These are phyloP conservation scores for Lordiphosa fenestrarum DNA, from an alignment of 2,888 invertebrate genomes.

Conservation along the genomic window DNA sequence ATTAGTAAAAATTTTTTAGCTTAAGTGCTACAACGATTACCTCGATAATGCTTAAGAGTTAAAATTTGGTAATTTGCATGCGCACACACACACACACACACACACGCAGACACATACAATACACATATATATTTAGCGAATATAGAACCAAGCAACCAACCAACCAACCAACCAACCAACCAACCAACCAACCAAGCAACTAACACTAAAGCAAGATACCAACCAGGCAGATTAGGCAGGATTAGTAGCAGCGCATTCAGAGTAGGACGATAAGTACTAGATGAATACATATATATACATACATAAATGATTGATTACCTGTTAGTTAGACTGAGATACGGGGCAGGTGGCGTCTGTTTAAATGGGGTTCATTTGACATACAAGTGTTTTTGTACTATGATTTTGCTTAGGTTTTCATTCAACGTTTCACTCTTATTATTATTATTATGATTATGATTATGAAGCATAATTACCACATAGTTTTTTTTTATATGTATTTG, in stretches of 20 bases:
- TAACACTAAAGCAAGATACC: slow-evolving; percentile 16
- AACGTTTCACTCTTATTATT: slow-evolving; percentile 3
- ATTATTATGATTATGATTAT: slow-evolving; percentile 16
- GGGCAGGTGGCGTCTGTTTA: slow-evolving; percentile 43
- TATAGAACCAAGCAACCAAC: slow-evolving; percentile 42
- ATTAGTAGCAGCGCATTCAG: slow-evolving; percentile 25
- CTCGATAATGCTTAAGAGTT: slow-evolving; percentile 73
- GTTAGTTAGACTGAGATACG: slow-evolving; percentile 64
- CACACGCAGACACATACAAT: slow-evolving; percentile 17
- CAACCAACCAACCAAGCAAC: slow-evolving; percentile 11
- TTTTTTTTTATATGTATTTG: slow-evolving; percentile 19
- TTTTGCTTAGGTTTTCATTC: slow-evolving; percentile 17
- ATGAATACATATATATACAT: slow-evolving; percentile 41
- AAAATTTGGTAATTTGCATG: slow-evolving; percentile 62
- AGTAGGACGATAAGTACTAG: slow-evolving; percentile 44
- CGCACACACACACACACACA: slow-evolving; percentile 34
- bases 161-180: slow-evolving; percentile 28
- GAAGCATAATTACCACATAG: too few species aligned
- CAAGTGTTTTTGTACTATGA: slow-evolving; percentile 29
- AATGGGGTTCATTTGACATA: slow-evolving; percentile 11
- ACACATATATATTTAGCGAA: slow-evolving; percentile 39
- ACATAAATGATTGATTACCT: slow-evolving; percentile 41
- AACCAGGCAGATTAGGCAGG: slow-evolving; percentile 30
- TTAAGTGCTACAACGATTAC: slow-evolving; percentile 78
- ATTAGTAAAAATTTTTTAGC: slow-evolving; percentile 71